Evolutionary conservation across 2,113 vertebrate species (phyloP).

Genomic region (Microtus ochrogaster): DNA sequence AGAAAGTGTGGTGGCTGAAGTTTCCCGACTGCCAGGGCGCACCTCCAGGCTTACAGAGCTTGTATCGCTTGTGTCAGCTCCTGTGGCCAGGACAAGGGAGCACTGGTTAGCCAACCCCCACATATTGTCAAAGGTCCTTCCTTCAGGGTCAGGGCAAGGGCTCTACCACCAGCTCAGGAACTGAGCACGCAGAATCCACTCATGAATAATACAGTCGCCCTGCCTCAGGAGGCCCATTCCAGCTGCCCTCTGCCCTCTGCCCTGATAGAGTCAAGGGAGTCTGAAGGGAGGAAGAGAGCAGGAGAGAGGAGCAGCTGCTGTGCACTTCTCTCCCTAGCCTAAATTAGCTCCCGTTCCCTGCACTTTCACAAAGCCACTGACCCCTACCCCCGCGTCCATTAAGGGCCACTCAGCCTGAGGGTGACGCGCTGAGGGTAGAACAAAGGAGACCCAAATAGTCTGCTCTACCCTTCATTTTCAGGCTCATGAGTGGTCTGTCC

Average conservation of each 20-base stretch:
- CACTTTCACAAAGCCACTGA: constrained; percentile 68
- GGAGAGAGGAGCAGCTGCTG: not conserved
- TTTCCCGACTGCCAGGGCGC: constrained; percentile 92
- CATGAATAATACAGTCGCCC: constrained; percentile 64
- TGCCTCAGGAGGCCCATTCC: constrained; percentile 50
- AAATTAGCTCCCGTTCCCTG: constrained; percentile 66
- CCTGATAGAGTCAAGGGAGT: constrained; percentile 6
- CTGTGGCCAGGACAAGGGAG: constrained; percentile 76
- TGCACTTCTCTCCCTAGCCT: not conserved
- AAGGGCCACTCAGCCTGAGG: constrained; percentile 67
- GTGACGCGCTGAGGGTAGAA: constrained; percentile 39
- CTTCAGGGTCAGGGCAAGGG: not conserved
- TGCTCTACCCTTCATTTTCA: constrained; percentile 17
- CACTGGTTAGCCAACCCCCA: not conserved
- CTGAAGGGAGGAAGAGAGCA: constrained; percentile 18
- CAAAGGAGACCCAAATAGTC: constrained; percentile 54
- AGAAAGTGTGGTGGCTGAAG: constrained; percentile 88
- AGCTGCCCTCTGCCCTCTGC: constrained; percentile 56
- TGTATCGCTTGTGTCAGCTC: constrained; percentile 86
- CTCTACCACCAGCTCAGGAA: not conserved
- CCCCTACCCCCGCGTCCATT: constrained; percentile 43
- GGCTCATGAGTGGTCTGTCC: not conserved
- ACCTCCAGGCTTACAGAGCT: constrained; percentile 91
- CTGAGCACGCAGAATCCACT: not conserved
- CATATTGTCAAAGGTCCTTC: rapidly evolving